These are phyloP conservation scores for Zaprionus kolodkinae DNA, from an alignment of 1,140 invertebrate genomes.

Conservation along the genomic window DNA sequence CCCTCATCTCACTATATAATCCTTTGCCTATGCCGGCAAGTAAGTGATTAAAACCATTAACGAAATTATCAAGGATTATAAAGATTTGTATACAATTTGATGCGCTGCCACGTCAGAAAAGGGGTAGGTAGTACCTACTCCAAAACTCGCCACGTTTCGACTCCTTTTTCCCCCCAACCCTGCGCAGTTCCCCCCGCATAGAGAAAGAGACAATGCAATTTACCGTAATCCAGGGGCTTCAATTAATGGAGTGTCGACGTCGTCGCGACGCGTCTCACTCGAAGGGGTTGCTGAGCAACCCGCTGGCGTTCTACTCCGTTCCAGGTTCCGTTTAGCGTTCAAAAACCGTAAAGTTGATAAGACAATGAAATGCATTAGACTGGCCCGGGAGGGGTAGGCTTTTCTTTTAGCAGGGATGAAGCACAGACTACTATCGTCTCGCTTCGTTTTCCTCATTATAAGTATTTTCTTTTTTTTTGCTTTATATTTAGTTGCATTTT, in stretches of 20 bases:
- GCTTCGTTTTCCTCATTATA: not conserved
- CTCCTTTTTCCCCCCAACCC: not conserved
- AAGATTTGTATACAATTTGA: conserved; percentile 74
- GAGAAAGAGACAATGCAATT: conserved; percentile 81
- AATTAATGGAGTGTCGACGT: conserved; percentile 81
- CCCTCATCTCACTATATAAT: conserved; percentile 25
- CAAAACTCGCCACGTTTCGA: not conserved
- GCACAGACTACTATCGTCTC: not conserved
- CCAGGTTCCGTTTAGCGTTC: conserved; percentile 1
- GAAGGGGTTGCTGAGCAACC: conserved; percentile 58
- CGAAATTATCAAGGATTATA: conserved; percentile 83
- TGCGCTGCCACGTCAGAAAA: conserved; percentile 56
- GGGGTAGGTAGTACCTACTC: not conserved
- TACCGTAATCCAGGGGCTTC: conserved; percentile 81
- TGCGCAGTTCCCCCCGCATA: conserved; percentile 18
- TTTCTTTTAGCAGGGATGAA: not conserved
- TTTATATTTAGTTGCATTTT: conserved; percentile 17
- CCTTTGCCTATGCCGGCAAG: conserved; percentile 63
- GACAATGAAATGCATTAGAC: conserved; percentile 44
- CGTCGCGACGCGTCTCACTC: conserved; percentile 13
- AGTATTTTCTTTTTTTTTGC: not conserved
- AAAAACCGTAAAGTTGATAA: conserved; percentile 30
- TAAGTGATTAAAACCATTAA: conserved; percentile 84
- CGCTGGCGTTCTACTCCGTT: not conserved
- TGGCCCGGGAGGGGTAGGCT: not conserved